These are phyloP conservation scores for Ridgeia piscesae DNA, from an alignment of 1,140 invertebrate genomes.

Conservation along the genomic window DNA sequence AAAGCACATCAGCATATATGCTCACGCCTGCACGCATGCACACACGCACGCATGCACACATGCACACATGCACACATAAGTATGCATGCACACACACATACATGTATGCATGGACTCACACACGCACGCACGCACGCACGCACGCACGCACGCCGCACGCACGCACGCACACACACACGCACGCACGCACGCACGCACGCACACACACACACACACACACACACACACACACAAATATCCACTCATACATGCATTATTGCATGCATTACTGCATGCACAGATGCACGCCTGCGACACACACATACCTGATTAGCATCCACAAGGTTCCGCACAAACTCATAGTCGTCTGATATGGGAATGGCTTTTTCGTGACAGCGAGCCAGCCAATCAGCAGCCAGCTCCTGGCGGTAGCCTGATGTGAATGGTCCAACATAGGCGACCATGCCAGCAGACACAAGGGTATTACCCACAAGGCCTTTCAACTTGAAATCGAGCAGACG, in stretches of 20 bases:
- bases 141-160: neutral
- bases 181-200: neutral
- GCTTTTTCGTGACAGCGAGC: conserved; percentile 38
- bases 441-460: conserved; percentile 49
- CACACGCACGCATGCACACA: too few relatives aligned
- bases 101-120: too few relatives aligned
- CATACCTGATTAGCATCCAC: conserved; percentile 66
- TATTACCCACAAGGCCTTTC: conserved; percentile 52
- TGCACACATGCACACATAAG: too few relatives aligned
- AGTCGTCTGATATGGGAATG: conserved; percentile 50
- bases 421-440: conserved; percentile 55
- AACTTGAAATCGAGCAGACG: conserved; percentile 58
- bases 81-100: too few relatives aligned
- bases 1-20: too few relatives aligned
- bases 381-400: conserved; percentile 45
- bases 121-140: too few relatives aligned
- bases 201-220: neutral
- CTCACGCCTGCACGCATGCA: too few relatives aligned
- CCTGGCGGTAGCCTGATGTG: conserved; percentile 47
- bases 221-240: neutral
- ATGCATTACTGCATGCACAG: neutral
- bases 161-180: neutral
- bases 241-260: neutral
- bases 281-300: neutral
- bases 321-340: conserved; percentile 59